Conservation (phyloP, 2,888 invertebrate species). For the Rhagium mordax region DNA sequence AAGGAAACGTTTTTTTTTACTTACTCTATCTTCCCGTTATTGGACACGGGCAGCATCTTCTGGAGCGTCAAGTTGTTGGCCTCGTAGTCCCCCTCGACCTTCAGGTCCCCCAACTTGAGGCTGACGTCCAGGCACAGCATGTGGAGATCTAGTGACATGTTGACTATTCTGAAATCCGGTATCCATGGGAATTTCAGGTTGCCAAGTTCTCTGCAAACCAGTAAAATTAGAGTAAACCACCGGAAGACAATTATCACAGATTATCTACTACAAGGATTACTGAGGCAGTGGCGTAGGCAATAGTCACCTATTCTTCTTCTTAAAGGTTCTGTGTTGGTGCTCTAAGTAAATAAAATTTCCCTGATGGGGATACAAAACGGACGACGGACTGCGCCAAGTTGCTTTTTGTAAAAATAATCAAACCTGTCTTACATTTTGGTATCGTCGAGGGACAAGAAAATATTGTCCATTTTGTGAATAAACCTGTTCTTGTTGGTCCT, state of each 20-base stretch:
- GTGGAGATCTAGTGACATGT: constrained; percentile 61
- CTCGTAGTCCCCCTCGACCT: constrained; percentile 64
- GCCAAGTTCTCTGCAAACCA: constrained; percentile 62
- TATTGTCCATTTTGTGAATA: constrained; percentile 71
- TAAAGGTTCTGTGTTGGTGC: too few relatives aligned
- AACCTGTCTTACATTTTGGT: constrained; percentile 73
- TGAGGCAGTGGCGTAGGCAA: neutral
- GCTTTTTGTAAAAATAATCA: neutral
- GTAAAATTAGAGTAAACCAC: neutral
- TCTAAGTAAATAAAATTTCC: too few relatives aligned
- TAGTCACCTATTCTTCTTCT: too few relatives aligned
- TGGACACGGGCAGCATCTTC: constrained; percentile 63
- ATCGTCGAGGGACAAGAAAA: constrained; percentile 73
- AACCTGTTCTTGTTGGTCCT: constrained; percentile 71
- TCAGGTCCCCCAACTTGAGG: constrained; percentile 64
- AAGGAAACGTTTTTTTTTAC: constrained; percentile 40
- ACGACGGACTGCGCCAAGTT: neutral
- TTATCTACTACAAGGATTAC: too few relatives aligned
- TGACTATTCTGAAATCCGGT: constrained; percentile 65
- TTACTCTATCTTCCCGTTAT: constrained; percentile 65
- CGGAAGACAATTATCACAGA: neutral
- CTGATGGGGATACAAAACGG: too few relatives aligned
- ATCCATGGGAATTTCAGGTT: constrained; percentile 63
- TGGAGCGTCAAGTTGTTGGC: constrained; percentile 64
- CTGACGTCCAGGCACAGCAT: constrained; percentile 61